These are phyloP conservation scores for Solen grandis DNA, from an alignment of 1,140 invertebrate genomes.

Conservation along the genomic window DNA sequence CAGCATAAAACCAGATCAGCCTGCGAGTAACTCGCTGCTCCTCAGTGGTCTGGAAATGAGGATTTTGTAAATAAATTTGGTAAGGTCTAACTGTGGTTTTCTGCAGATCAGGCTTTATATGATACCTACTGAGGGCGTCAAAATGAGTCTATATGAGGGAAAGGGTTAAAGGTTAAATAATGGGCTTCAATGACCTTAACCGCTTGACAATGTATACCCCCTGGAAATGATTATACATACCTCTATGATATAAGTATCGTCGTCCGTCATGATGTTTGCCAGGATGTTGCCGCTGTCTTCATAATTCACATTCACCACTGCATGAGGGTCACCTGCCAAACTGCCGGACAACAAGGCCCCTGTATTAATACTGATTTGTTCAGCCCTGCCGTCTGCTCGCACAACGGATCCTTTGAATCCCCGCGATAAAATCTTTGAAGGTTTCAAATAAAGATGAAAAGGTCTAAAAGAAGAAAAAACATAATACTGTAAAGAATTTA, in stretches of 20 bases:
- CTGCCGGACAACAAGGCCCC: slow-evolving; percentile 33
- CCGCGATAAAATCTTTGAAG: slow-evolving; percentile 41
- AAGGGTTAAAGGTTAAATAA: too few relatives aligned
- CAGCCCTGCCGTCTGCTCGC: slow-evolving; percentile 21
- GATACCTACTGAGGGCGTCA: too few relatives aligned
- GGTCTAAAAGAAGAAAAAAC: slow-evolving; percentile 16
- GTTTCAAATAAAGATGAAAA: slow-evolving; percentile 46
- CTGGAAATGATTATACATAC: too few relatives aligned
- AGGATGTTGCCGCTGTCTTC: slow-evolving; percentile 52
- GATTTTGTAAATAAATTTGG: too few relatives aligned
- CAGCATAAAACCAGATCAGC: too few relatives aligned
- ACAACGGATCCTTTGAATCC: slow-evolving; percentile 51
- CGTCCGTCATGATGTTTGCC: slow-evolving; percentile 50
- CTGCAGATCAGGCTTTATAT: too few relatives aligned
- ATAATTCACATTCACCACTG: slow-evolving; percentile 55
- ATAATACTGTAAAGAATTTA: neutral
- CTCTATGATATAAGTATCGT: slow-evolving; percentile 60
- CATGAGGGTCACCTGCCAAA: slow-evolving; percentile 45
- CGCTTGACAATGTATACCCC: too few relatives aligned
- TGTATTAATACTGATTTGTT: slow-evolving; percentile 29
- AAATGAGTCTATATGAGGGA: too few relatives aligned
- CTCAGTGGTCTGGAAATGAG: too few relatives aligned
- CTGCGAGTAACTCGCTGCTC: too few relatives aligned
- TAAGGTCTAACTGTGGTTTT: too few relatives aligned
- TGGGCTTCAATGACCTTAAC: too few relatives aligned